Percentiles rank a stretch among this genome's conserved stretches.
These are phyloP conservation scores for Catostomus latipinnis DNA, from an alignment of 2,797 vertebrate species.

Conservation along the genomic window DNA sequence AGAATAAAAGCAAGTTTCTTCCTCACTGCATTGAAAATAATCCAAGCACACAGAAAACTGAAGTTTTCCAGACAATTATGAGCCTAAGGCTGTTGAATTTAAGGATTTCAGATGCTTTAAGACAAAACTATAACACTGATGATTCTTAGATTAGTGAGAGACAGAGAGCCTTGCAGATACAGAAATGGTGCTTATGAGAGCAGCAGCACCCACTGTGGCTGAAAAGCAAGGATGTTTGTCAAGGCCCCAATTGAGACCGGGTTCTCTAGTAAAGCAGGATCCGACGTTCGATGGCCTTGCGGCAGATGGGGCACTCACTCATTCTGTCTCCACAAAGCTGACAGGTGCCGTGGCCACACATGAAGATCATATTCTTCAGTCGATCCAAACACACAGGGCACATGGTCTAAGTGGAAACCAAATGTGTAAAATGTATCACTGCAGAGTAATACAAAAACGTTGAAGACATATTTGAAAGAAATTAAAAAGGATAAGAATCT, in stretches of 20 bases:
- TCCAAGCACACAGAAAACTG: slow-evolving; percentile 21
- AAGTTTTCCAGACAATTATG: not conserved
- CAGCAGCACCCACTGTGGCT: slow-evolving; percentile 1
- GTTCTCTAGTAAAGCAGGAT: slow-evolving; percentile 93
- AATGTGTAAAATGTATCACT: not conserved
- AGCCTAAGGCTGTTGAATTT: not conserved
- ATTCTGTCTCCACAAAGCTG: slow-evolving; percentile 98
- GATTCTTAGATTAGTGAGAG: slow-evolving; percentile 39
- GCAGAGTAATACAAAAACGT: not conserved
- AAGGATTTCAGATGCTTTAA: slow-evolving; percentile 5
- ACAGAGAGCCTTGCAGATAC: slow-evolving; percentile 33
- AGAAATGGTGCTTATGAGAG: slow-evolving; percentile 19
- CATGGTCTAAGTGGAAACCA: slow-evolving; percentile 87
- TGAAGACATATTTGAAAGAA: not conserved
- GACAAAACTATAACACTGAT: slow-evolving; percentile 51
- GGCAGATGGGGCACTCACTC: slow-evolving; percentile 99
- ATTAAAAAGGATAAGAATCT: not conserved
- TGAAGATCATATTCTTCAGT: slow-evolving; percentile 99
- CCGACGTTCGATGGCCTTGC: slow-evolving; percentile 97
- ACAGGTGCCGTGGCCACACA: slow-evolving; percentile 97
- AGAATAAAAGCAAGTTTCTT: slow-evolving; percentile 5
- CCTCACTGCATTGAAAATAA: not conserved
- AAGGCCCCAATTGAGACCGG: slow-evolving; percentile 31
- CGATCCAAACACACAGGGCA: slow-evolving; percentile 98
- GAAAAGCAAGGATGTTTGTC: slow-evolving; percentile 36